Percentiles rank a stretch among this genome's conserved stretches.
Evolutionary conservation across 2,113 vertebrate species (phyloP).

Genomic region (Trachemys scripta): DNA sequence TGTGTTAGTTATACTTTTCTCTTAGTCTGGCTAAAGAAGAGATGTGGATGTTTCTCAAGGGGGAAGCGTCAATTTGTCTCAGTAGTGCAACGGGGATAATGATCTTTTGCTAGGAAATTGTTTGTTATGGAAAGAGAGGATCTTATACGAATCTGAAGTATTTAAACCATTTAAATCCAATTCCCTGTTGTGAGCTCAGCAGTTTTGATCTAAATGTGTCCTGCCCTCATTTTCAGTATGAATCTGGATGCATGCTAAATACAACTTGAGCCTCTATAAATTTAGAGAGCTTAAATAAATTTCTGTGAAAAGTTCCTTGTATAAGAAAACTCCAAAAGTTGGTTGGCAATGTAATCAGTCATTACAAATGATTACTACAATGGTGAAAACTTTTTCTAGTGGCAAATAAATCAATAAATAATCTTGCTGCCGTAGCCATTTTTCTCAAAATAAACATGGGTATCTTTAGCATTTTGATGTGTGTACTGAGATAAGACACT

Average conservation of each 20-base stretch:
- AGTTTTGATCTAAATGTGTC: neutral
- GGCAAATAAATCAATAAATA: constrained; percentile 27
- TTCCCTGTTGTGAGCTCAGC: constrained; percentile 34
- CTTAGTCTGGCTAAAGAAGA: constrained; percentile 6
- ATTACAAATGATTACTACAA: constrained; percentile 18
- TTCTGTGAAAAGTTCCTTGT: constrained; percentile 29
- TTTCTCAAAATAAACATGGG: constrained; percentile 13
- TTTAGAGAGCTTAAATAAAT: constrained; percentile 2
- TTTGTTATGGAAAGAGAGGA: constrained; percentile 22
- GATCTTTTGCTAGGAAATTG: constrained; percentile 32
- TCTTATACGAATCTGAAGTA: constrained; percentile 25
- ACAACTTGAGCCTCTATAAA: constrained; percentile 18
- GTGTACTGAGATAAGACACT: constrained; percentile 46
- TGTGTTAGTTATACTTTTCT: constrained; percentile 11
- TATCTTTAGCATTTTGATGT: constrained; percentile 2
- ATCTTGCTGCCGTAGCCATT: neutral
- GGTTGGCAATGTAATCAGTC: neutral
- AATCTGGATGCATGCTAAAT: constrained; percentile 47
- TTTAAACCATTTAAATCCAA: constrained; percentile 29
- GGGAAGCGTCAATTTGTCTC: constrained; percentile 15
- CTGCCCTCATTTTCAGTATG: constrained; percentile 27
- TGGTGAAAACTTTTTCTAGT: constrained; percentile 34
- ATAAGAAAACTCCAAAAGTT: constrained; percentile 29
- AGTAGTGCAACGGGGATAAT: constrained; percentile 13
- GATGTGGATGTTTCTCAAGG: constrained; percentile 2